Conservation (phyloP, 1,140 invertebrate genomes). For the Drosophila novamexicana region DNA sequence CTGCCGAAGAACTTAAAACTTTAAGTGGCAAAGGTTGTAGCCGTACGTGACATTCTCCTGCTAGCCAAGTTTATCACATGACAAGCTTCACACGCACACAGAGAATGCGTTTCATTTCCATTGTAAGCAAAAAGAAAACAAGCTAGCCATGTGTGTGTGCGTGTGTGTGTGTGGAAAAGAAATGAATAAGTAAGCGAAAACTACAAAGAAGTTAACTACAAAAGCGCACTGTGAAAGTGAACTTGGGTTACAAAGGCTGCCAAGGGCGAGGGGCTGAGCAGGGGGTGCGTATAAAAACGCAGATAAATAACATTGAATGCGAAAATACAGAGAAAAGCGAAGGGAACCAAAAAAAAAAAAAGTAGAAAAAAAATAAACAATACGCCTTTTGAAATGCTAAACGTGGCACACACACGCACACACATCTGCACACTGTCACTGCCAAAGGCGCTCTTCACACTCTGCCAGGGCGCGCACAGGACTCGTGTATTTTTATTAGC, state of each 20-base stretch:
- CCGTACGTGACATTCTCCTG: slow-evolving; percentile 73
- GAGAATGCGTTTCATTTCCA: slow-evolving; percentile 53
- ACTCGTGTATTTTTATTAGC: slow-evolving; percentile 77
- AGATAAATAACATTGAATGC: slow-evolving; percentile 78
- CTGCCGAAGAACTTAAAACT: slow-evolving; percentile 65
- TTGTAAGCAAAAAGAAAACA: slow-evolving; percentile 52
- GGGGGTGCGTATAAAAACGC: slow-evolving; percentile 33
- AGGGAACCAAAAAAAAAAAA: slow-evolving; percentile 18
- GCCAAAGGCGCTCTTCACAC: slow-evolving; percentile 50
- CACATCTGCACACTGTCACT: slow-evolving; percentile 16
- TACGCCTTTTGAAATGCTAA: slow-evolving; percentile 82
- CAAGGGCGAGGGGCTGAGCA: background rate
- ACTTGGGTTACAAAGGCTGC: slow-evolving; percentile 76
- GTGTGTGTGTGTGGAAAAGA: slow-evolving; percentile 38
- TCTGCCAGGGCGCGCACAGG: slow-evolving; percentile 57
- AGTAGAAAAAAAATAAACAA: slow-evolving; percentile 66
- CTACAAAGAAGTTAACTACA: slow-evolving; percentile 79
- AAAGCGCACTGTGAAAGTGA: slow-evolving; percentile 67
- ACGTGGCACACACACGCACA: slow-evolving; percentile 52
- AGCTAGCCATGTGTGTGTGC: slow-evolving; percentile 25
- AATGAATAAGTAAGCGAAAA: slow-evolving; percentile 70
- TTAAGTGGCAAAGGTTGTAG: slow-evolving; percentile 79
- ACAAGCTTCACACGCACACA: slow-evolving; percentile 52
- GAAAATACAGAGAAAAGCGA: slow-evolving; percentile 50
- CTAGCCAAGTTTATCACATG: slow-evolving; percentile 72